These are phyloP conservation scores for Orthonychiurus folsomi DNA, from an alignment of 2,888 invertebrate species.

Conservation along the genomic window DNA sequence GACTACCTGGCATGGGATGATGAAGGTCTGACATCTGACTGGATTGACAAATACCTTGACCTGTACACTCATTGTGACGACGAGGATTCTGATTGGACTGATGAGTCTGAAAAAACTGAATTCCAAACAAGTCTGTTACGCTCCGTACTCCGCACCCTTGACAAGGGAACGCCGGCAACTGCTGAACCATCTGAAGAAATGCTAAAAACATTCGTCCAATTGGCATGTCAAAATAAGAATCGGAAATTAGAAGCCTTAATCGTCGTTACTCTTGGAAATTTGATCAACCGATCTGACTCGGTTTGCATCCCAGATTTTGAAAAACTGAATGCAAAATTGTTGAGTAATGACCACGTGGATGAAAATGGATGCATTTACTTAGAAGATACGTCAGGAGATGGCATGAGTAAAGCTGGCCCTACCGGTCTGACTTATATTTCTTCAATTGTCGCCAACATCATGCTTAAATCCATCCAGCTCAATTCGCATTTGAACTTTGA, in stretches of 20 bases:
- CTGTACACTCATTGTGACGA: background rate
- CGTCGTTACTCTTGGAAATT: background rate
- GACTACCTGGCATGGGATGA: background rate
- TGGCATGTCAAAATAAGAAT: background rate
- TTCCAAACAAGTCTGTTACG: background rate
- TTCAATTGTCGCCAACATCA: background rate
- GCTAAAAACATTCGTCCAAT: background rate
- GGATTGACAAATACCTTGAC: background rate
- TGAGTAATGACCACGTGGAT: background rate
- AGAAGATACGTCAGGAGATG: constrained; percentile 2
- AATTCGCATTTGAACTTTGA: too few species aligned
- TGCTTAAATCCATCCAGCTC: background rate
- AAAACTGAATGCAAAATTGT: background rate
- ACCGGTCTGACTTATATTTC: background rate
- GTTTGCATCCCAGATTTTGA: background rate
- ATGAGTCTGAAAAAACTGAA: background rate
- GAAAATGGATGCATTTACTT: background rate
- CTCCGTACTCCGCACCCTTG: background rate
- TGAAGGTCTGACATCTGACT: background rate
- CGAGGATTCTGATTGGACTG: background rate
- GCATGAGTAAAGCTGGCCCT: background rate
- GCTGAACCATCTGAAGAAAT: background rate
- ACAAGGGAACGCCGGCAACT: background rate
- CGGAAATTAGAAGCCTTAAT: constrained; percentile 3
- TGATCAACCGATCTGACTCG: background rate